A percentile compares a stretch with the other conserved stretches of the same genome.
Conservation (phyloP, 2,113 vertebrate genomes). For the Promerops cafer region DNA sequence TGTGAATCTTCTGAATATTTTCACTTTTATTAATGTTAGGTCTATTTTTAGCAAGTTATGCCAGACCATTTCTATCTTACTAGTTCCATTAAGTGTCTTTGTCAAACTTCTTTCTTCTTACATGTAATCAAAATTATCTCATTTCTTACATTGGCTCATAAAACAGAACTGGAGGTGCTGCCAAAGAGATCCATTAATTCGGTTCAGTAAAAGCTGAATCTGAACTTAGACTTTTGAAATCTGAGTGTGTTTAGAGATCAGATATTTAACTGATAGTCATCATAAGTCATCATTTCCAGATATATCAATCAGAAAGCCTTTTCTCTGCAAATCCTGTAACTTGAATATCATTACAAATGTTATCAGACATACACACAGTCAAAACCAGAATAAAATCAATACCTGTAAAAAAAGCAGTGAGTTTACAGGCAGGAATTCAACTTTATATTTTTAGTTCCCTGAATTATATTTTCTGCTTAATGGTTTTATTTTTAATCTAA, state of each 20-base stretch:
- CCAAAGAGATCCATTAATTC: not conserved
- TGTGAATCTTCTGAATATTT: not conserved
- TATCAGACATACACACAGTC: not conserved
- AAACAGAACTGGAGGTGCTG: not conserved
- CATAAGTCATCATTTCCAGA: not conserved
- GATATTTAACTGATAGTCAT: not conserved
- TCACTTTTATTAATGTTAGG: not conserved
- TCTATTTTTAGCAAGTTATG: conserved; percentile 14
- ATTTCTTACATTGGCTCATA: not conserved
- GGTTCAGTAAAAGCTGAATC: not conserved
- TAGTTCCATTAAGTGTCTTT: not conserved
- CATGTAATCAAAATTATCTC: not conserved
- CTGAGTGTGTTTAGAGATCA: not conserved
- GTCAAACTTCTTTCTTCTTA: not conserved
- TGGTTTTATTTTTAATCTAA: not conserved
- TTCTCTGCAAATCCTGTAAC: not conserved
- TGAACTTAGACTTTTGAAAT: not conserved
- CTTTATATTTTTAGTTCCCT: not conserved
- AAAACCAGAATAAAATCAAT: not conserved
- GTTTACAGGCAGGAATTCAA: not conserved
- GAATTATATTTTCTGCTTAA: not conserved
- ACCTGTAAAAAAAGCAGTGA: not conserved
- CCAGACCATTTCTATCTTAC: not conserved
- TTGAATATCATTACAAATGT: not conserved
- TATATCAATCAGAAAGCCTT: not conserved